Conservation (phyloP, 2,113 vertebrate species). For the Silurus glanis region DNA sequence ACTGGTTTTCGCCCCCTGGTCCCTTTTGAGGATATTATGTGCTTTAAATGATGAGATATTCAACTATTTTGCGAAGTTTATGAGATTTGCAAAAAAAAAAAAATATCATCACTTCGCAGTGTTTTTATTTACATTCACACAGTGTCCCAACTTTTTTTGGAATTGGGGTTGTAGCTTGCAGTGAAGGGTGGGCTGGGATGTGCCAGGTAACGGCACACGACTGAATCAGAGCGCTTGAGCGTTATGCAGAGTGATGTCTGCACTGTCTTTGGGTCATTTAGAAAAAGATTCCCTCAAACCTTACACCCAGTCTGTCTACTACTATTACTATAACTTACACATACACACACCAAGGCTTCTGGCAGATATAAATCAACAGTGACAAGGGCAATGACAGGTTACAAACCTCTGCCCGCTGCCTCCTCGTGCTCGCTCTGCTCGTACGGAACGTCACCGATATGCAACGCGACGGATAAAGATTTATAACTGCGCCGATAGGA, state of each 20-base stretch:
- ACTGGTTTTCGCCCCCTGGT: too few relatives aligned
- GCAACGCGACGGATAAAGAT: conserved; percentile 2
- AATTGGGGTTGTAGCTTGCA: background rate
- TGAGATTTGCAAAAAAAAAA: too few relatives aligned
- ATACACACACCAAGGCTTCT: conserved; percentile 60
- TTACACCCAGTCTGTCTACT: conserved; percentile 73
- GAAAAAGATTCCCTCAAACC: conserved; percentile 58
- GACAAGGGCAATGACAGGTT: conserved; percentile 69
- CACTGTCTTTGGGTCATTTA: conserved; percentile 75
- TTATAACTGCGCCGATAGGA: background rate
- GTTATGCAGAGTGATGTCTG: conserved; percentile 67
- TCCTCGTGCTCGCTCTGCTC: background rate
- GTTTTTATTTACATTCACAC: too few relatives aligned
- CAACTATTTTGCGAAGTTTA: too few relatives aligned
- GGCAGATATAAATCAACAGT: conserved; percentile 74
- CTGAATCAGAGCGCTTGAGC: conserved; percentile 50
- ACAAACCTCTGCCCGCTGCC: conserved; percentile 71
- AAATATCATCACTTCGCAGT: too few relatives aligned
- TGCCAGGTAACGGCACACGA: background rate
- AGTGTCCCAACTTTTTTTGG: too few relatives aligned
- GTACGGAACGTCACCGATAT: background rate
- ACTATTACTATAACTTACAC: conserved; percentile 66
- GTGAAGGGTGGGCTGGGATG: background rate
- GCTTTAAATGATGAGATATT: too few relatives aligned
- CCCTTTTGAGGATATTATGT: too few relatives aligned